Conservation (phyloP, 2,113 vertebrate genomes). For the Dasyurus viverrinus region DNA sequence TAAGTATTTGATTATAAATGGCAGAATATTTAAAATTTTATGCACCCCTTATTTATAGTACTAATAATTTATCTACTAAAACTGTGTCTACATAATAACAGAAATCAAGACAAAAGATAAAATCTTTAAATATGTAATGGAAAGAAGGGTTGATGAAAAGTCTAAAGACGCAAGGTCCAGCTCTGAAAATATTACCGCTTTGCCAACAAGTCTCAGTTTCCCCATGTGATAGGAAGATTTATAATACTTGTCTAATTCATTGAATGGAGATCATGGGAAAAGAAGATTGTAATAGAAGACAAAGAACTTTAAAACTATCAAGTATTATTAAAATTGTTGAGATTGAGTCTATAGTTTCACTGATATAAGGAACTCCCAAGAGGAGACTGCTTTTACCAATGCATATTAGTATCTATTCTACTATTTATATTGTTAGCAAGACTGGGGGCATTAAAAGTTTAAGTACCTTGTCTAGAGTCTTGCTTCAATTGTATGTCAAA, state of each 20-base stretch:
- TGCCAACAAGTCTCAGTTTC: background rate
- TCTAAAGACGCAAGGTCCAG: background rate
- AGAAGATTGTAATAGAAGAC: background rate
- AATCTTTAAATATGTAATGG: background rate
- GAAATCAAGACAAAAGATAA: background rate
- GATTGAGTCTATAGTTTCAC: background rate
- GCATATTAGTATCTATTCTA: background rate
- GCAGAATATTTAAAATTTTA: background rate
- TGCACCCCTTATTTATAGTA: background rate
- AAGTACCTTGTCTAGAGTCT: background rate
- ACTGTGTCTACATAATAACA: background rate
- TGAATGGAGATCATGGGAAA: background rate
- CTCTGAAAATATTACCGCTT: background rate
- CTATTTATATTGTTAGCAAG: background rate
- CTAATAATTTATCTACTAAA: background rate
- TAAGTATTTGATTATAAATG: background rate
- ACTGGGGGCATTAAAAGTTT: background rate
- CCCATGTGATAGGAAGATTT: background rate
- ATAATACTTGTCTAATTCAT: background rate
- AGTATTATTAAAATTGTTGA: background rate
- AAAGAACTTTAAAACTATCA: background rate
- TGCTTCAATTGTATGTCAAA: background rate
- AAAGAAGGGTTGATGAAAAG: background rate
- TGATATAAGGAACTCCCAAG: background rate
- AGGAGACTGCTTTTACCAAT: background rate